phyloP scores from a whole-genome alignment of 2,113 vertebrate species.

The Nothoprocta perdicaria region DNA sequence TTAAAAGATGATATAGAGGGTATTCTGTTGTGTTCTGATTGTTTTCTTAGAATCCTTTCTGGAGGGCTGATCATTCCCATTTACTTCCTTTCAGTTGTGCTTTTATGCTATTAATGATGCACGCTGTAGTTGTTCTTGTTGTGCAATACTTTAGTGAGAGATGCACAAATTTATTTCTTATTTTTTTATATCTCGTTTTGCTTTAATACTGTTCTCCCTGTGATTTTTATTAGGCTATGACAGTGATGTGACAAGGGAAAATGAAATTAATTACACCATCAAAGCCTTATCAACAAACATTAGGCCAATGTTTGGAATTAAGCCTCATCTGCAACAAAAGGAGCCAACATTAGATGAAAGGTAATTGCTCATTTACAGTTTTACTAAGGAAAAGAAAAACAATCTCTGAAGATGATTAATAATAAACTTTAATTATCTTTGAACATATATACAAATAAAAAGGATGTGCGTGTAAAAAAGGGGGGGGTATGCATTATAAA shows the following conservation, averaged over 20 bases:
- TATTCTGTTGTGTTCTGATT: neutral
- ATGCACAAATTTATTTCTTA: neutral
- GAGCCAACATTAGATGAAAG: slow-evolving; percentile 95
- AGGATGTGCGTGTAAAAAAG: neutral
- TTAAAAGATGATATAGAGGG: neutral
- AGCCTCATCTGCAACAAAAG: slow-evolving; percentile 96
- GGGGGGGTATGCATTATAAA: neutral
- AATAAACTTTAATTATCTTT: neutral
- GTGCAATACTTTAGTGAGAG: neutral
- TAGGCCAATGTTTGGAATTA: slow-evolving; percentile 93
- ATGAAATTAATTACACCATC: slow-evolving; percentile 95
- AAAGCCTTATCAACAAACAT: slow-evolving; percentile 97
- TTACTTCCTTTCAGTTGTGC: neutral
- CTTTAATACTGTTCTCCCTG: slow-evolving; percentile 10
- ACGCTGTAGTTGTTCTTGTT: neutral
- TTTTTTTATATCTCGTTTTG: neutral
- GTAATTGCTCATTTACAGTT: slow-evolving; percentile 76
- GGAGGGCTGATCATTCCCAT: neutral
- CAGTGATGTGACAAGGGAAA: slow-evolving; percentile 96
- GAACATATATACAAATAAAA: neutral
- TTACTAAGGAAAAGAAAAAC: neutral
- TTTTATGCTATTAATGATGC: neutral
- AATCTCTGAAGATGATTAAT: neutral
- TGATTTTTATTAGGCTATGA: slow-evolving; percentile 88
- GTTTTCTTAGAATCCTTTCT: neutral